Base-by-base conservation (phyloP, 2,113 vertebrate species). In the Laticauda laticaudata region DNA sequence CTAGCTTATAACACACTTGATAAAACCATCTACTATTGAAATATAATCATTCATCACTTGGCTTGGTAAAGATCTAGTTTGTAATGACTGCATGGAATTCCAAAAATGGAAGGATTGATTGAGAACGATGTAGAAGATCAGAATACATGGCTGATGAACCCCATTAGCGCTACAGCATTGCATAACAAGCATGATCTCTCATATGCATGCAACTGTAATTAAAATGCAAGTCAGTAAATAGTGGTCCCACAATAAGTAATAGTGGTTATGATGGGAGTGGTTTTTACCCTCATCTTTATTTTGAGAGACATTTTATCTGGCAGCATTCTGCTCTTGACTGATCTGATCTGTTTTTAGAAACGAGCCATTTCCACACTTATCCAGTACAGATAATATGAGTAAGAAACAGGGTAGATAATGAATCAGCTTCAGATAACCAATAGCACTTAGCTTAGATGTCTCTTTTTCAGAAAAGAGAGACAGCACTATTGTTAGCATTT, bases 331-430 rank as follows among this genome's bases (percentile, higher is more conserved):
- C 57, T 64, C 57, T 64, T 51, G n/a, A 64, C 86, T 92, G 86
- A 53, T 92, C 57, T 69, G 55, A 53, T 88, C 86, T 69, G 55
- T 92, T 92, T 92, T 92, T 92, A 92, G 91, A 92, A 87, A 59
- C 48, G 64, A 88, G 53, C 45, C 45, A 23, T 92, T 87, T 92
- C 86, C 56, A 69, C n/a, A 69, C 39, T 92, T 64, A 59, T 43
- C 54, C 23, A 55, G 39, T 88, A 69, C 61, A 54, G 48, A 88
- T 64, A 92, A 87, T 54, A 24, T 92, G 86, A 92, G 55, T 92
- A 92, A 92, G n/a, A 54, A 92, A 88, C 48, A 88, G 59, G 6
- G 29, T 88, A 88, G 91, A 69, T 88, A 92, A 34, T 92, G 91
- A 92, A 92, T 92, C 86, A 88, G 57, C 29, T 34, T 29, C 54